Evolutionary conservation across 2,888 invertebrate species (phyloP).

Genomic region (Dione vanillae): DNA sequence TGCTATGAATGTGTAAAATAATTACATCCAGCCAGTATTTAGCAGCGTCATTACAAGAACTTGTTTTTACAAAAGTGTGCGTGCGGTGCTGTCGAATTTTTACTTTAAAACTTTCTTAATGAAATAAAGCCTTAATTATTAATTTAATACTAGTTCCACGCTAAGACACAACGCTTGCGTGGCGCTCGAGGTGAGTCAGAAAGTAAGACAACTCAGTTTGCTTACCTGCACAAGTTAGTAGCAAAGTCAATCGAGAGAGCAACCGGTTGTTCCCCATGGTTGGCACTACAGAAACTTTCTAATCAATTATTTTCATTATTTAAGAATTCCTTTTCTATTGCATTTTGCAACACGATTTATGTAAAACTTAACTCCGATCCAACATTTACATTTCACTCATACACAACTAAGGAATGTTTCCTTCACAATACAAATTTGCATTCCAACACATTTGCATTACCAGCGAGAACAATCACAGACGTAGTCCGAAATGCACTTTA

Average conservation of each 20-base stretch:
- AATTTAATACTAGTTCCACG: neutral
- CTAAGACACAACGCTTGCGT: conserved; percentile 23
- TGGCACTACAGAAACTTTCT: conserved; percentile 69
- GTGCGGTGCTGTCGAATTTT: too few relatives aligned
- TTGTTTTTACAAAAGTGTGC: too few relatives aligned
- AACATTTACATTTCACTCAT: conserved; percentile 57
- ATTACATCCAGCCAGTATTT: too few relatives aligned
- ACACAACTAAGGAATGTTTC: conserved; percentile 52
- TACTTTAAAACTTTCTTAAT: too few relatives aligned
- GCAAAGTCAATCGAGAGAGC: conserved; percentile 78
- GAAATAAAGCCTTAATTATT: neutral
- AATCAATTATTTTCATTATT: conserved; percentile 61
- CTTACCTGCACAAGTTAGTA: conserved; percentile 82
- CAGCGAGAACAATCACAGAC: conserved; percentile 19
- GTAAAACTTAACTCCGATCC: conserved; percentile 65
- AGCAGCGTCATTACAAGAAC: too few relatives aligned
- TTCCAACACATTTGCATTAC: conserved; percentile 23
- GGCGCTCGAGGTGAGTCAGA: conserved; percentile 66
- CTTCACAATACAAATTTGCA: conserved; percentile 40
- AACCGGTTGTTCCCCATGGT: conserved; percentile 73
- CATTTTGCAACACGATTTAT: conserved; percentile 67
- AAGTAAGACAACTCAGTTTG: conserved; percentile 64
- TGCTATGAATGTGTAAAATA: too few relatives aligned
- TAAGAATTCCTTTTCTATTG: conserved; percentile 68
- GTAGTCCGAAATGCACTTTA: conserved; percentile 27